Conservation (phyloP, 2,888 invertebrate species). For the Pseudococcus longispinus region DNA sequence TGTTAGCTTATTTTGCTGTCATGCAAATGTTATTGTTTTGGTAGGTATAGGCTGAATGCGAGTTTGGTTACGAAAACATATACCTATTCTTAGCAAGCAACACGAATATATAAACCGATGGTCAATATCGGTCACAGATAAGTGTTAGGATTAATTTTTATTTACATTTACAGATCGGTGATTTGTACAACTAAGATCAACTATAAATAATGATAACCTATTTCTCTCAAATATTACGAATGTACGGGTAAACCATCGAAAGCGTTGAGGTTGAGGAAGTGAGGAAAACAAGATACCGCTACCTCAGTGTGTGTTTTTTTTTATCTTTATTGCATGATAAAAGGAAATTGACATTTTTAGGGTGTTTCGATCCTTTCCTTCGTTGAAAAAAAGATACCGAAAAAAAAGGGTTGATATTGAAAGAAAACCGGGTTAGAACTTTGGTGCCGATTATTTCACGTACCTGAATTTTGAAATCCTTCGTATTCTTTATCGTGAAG, state of each 20-base stretch:
- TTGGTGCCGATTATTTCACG: neutral
- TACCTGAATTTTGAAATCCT: neutral
- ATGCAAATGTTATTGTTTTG: conserved; percentile 53
- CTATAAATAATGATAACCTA: conserved; percentile 3
- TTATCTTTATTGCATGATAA: neutral
- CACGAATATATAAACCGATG: conserved; percentile 51
- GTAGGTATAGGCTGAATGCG: conserved; percentile 53
- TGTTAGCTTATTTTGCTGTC: conserved; percentile 44
- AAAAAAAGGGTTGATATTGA: neutral
- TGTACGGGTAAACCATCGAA: neutral
- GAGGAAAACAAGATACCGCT: neutral
- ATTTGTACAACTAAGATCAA: conserved; percentile 31
- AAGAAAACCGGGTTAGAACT: neutral
- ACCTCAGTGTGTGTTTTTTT: neutral
- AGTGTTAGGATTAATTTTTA: conserved; percentile 52
- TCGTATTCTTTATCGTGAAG: neutral
- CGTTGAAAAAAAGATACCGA: neutral
- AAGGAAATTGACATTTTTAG: neutral
- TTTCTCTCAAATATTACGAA: neutral
- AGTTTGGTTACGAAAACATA: conserved; percentile 41
- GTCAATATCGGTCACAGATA: conserved; percentile 55
- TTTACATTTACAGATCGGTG: conserved; percentile 44
- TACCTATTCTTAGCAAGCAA: conserved; percentile 48
- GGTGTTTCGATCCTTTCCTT: neutral
- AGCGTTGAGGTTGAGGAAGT: neutral